Conservation (phyloP, 1,140 invertebrate species). For the Helicorthomorpha holstii region DNA sequence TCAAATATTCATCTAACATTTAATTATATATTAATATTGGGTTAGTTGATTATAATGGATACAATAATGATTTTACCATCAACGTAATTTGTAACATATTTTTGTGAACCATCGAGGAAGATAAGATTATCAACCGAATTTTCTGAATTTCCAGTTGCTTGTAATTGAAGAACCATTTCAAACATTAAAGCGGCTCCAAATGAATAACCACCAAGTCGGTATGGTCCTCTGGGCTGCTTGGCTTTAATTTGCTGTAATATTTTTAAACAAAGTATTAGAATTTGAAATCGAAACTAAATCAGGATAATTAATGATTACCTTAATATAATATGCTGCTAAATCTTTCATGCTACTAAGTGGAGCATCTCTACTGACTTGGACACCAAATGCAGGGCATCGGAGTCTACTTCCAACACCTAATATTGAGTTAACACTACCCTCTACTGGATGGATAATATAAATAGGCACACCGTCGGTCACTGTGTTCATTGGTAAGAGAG, state of each 20-base stretch:
- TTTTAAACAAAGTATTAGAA: constrained; percentile 5
- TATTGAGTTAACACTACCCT: constrained; percentile 59
- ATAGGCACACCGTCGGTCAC: constrained; percentile 25
- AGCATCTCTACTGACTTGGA: constrained; percentile 68
- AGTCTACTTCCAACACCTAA: constrained; percentile 48
- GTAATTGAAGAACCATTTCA: constrained; percentile 75
- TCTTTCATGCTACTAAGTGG: constrained; percentile 51
- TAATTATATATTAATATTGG: no score
- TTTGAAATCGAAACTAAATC: no score
- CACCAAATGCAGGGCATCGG: constrained; percentile 60
- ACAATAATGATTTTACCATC: constrained; percentile 35
- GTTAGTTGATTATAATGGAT: no score
- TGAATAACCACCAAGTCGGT: constrained; percentile 78
- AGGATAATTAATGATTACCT: constrained; percentile 29
- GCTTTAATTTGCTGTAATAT: constrained; percentile 54
- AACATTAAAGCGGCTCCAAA: constrained; percentile 82
- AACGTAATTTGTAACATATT: constrained; percentile 66
- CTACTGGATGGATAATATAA: constrained; percentile 81
- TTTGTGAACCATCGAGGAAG: constrained; percentile 78
- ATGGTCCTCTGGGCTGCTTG: constrained; percentile 62
- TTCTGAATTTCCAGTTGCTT: constrained; percentile 36
- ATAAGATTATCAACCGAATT: constrained; percentile 35
- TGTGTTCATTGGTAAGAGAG: neutral
- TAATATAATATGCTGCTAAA: constrained; percentile 61
- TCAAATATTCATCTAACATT: no score